Evolutionary conservation across 1,140 invertebrate genomes (phyloP).

Genomic region (Drosophila navojoa): DNA sequence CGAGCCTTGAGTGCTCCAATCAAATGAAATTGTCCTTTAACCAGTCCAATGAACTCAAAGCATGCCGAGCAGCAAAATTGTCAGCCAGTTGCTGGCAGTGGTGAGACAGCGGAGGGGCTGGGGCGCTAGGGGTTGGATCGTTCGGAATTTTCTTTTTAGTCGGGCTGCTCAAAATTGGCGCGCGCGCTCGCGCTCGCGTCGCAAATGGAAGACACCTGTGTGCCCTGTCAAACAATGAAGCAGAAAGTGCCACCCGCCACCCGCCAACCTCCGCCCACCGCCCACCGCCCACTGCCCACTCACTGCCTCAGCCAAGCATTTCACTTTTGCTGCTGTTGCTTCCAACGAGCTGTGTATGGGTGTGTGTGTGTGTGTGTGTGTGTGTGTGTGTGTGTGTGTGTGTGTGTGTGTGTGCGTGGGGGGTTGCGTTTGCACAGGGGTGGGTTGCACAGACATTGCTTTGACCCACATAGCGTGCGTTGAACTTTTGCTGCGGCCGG

Average conservation of each 20-base stretch:
- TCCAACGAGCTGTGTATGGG: background rate
- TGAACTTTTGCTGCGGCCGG: slow-evolving; percentile 61
- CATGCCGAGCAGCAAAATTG: slow-evolving; percentile 24
- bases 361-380: background rate
- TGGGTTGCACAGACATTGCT: slow-evolving; percentile 73
- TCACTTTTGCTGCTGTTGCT: slow-evolving; percentile 67
- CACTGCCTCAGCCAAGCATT: slow-evolving; percentile 36
- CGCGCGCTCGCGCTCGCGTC: slow-evolving; percentile 8
- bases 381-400: slow-evolving; percentile 2
- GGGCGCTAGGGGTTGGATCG: too few relatives aligned
- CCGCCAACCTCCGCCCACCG: too few relatives aligned
- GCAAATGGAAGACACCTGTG: slow-evolving; percentile 72
- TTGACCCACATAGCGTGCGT: slow-evolving; percentile 87
- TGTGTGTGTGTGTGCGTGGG: background rate
- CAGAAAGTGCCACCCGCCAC: slow-evolving; percentile 12
- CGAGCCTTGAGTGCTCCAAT: slow-evolving; percentile 1
- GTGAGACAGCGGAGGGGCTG: background rate
- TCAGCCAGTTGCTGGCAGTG: background rate
- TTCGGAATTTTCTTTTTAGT: background rate
- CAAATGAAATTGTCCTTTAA: slow-evolving; percentile 57
- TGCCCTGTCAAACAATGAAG: slow-evolving; percentile 59
- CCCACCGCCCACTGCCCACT: background rate
- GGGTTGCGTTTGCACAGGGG: background rate
- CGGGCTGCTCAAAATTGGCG: slow-evolving; percentile 52
- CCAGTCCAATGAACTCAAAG: slow-evolving; percentile 67